Evolutionary conservation across 2,888 invertebrate species (phyloP), one percentile per base, ranked within the genome.

Genomic region (Xiphydria camelus): DNA sequence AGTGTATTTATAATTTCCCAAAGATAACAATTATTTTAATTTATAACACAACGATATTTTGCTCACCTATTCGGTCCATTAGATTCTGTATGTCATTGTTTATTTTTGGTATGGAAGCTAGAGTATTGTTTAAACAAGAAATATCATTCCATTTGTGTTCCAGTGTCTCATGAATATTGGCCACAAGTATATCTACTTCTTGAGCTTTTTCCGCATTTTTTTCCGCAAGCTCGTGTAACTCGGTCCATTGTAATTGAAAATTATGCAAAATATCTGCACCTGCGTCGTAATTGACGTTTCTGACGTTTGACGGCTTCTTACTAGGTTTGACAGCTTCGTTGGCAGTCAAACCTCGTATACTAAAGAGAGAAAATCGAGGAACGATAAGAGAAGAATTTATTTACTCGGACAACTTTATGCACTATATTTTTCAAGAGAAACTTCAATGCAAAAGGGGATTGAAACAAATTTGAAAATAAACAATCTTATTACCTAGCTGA

Each of bases 191-290:
- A 54, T 82, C 82, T 1, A 83, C 85, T 35, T 78, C 78, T 60
- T 76, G 81, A 5, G 88, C 87, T 59, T 77, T 77, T 19, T 66
- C 66, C 0, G 80, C 78, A 66, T 87, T 89, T 38, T 78, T 79
- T 58, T 88, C 88, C 1, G 87, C 84, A 46, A 83, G 78, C 51
- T 81, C 79, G 55, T 89, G 89, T 33, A 89, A 68, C 57, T 84
- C 82, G 12, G 80, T 82, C 89, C 89, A 90, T 50, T 86, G 79
- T 34, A 83, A 77, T 69, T 89, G 87, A 71, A 85, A 89, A 70
- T 85, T 83, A 51, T 83, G 82, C 35, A 89, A 72, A 49, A 89
- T 75, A 51, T 83, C 83, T 21, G 83, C 83, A 4, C 89, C 89
- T 55, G 86, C 87, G 62, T 84, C 81, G 38, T 77, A 76, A 68